Evolutionary conservation across 2,888 invertebrate genomes (phyloP).

Genomic region (Diaprepes abbreviatus): DNA sequence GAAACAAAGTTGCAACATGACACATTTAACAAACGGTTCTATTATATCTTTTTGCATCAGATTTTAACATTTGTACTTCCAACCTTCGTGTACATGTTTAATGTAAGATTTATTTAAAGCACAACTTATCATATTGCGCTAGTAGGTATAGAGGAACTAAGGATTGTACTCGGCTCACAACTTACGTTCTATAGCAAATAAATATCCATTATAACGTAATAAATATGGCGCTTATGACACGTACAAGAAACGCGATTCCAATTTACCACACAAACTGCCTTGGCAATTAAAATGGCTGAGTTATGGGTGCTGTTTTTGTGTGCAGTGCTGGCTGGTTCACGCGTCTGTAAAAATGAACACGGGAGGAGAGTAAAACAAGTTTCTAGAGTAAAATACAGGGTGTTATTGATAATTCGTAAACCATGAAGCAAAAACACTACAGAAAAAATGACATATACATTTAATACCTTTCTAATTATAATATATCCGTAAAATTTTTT

Average conservation of each 20-base stretch:
- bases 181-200: slow-evolving; percentile 56
- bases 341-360: slow-evolving; percentile 10
- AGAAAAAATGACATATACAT: too few species aligned
- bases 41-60: too few species aligned
- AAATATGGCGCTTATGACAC: slow-evolving; percentile 65
- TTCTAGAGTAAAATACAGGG: too few species aligned
- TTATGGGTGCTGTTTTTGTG: slow-evolving; percentile 43
- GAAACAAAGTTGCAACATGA: too few species aligned
- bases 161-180: slow-evolving; percentile 39
- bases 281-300: slow-evolving; percentile 50
- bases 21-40: too few species aligned
- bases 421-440: too few species aligned
- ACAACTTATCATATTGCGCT: slow-evolving; percentile 18
- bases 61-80: not conserved
- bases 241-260: slow-evolving; percentile 64
- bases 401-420: too few species aligned
- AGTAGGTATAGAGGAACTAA: slow-evolving; percentile 47
- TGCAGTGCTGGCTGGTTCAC: slow-evolving; percentile 32
- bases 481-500: too few species aligned
- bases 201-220: slow-evolving; percentile 67
- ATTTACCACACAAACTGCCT: slow-evolving; percentile 59
- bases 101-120: slow-evolving; percentile 14
- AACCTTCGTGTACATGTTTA: slow-evolving; percentile 9
- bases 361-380: not conserved
- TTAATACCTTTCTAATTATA: too few species aligned